phyloP scores from a whole-genome alignment of 2,797 vertebrate genomes.

The Pseudochaenichthys georgianus region DNA sequence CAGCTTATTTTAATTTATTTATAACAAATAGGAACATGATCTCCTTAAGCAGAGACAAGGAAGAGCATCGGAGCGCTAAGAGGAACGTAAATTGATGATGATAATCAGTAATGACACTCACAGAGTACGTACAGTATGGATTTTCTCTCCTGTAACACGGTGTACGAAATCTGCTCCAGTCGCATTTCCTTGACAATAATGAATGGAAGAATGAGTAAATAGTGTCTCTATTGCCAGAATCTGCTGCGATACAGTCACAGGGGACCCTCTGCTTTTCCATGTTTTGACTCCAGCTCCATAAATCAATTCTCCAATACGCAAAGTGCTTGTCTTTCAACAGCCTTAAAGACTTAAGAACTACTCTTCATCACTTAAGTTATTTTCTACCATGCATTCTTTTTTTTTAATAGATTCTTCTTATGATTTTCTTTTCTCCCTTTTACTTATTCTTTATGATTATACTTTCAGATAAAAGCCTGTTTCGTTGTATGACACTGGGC shows the following conservation, averaged over 20 bases:
- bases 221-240: constrained; percentile 23
- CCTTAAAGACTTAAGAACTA: not conserved
- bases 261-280: constrained; percentile 43
- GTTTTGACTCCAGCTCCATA: constrained; percentile 49
- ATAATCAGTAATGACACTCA: constrained; percentile 52
- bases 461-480: not conserved
- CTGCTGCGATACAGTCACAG: constrained; percentile 23
- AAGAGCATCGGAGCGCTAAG: not conserved
- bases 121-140: constrained; percentile 54
- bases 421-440: constrained; percentile 3
- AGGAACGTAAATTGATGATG: constrained; percentile 39
- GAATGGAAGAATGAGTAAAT: constrained; percentile 20
- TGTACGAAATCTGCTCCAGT: constrained; percentile 15
- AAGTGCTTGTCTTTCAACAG: not conserved
- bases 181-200: constrained; percentile 47
- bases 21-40: constrained; percentile 11
- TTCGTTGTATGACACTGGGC: not conserved
- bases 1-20: not conserved
- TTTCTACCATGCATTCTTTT: not conserved
- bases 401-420: not conserved
- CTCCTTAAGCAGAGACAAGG: constrained; percentile 17
- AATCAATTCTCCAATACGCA: constrained; percentile 63
- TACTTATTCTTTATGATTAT: constrained; percentile 18
- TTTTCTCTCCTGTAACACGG: constrained; percentile 59
- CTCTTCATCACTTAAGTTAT: not conserved